These are phyloP conservation scores for Denticeps clupeoides DNA, from an alignment of 2,797 vertebrate genomes.

Conservation along the genomic window DNA sequence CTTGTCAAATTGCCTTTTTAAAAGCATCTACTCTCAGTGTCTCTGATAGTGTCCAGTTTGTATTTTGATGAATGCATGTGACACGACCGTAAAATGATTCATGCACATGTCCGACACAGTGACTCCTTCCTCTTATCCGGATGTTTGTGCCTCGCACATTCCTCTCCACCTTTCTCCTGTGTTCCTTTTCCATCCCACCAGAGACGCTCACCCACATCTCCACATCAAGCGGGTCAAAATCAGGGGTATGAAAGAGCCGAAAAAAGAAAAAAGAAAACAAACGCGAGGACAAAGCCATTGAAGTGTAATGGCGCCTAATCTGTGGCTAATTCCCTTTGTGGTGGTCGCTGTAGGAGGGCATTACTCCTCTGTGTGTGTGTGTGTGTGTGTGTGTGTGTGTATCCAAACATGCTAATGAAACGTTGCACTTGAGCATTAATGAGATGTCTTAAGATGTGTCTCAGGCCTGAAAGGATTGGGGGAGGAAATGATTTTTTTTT, in stretches of 20 bases:
- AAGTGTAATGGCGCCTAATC: conserved; percentile 29
- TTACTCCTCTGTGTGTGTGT: conserved; percentile 16
- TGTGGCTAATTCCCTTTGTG: conserved; percentile 25
- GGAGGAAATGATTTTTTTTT: conserved; percentile 12
- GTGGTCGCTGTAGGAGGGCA: conserved; percentile 16
- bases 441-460: conserved; percentile 27
- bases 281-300: conserved; percentile 25
- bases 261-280: conserved; percentile 10
- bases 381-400: neutral
- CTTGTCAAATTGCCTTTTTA: too few species aligned
- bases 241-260: conserved; percentile 13
- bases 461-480: conserved; percentile 20
- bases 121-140: neutral
- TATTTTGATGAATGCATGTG: too few species aligned
- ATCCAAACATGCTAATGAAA: conserved; percentile 38
- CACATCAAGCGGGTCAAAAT: conserved; percentile 18
- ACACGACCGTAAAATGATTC: too few species aligned
- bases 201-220: conserved; percentile 8
- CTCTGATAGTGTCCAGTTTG: too few species aligned
- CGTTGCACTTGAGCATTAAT: conserved; percentile 33
- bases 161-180: conserved; percentile 2
- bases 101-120: neutral
- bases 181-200: conserved; percentile 12
- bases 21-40: too few species aligned
- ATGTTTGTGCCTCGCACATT: too few species aligned